Conservation (phyloP, 2,888 invertebrate genomes). For the Automeris io region DNA sequence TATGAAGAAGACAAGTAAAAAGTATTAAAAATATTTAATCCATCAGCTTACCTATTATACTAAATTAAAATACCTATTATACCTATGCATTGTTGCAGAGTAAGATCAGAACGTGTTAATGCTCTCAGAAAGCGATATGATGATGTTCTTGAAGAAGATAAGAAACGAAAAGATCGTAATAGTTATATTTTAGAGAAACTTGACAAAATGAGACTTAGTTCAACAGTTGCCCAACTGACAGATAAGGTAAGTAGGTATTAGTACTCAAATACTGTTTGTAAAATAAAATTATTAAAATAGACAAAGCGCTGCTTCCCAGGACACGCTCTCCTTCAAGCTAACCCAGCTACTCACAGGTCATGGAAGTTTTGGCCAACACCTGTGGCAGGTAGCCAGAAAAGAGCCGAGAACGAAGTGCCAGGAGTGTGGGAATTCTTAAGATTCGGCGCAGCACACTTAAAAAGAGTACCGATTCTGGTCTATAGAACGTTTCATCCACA, state of each 20-base stretch:
- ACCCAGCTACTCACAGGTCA: too few species aligned
- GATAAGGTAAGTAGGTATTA: constrained; percentile 28
- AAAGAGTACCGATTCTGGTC: too few species aligned
- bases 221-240: constrained; percentile 34
- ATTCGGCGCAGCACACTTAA: too few species aligned
- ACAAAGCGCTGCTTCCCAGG: not conserved
- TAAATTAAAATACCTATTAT: not conserved
- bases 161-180: constrained; percentile 63
- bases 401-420: not conserved
- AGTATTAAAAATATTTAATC: constrained; percentile 26
- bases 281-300: not conserved
- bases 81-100: constrained; percentile 26
- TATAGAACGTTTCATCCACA: too few species aligned
- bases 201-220: constrained; percentile 55
- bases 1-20: constrained; percentile 62
- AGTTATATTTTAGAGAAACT: constrained; percentile 60
- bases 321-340: too few species aligned
- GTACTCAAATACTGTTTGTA: not conserved
- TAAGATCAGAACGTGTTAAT: constrained; percentile 55
- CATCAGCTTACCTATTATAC: not conserved
- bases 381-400: too few species aligned
- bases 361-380: too few species aligned
- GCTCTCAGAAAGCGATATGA: constrained; percentile 62
- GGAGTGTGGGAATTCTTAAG: not conserved
- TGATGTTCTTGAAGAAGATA: constrained; percentile 63